These are phyloP conservation scores for Heliangelus exortis DNA, from an alignment of 2,797 vertebrate species.

Conservation along the genomic window DNA sequence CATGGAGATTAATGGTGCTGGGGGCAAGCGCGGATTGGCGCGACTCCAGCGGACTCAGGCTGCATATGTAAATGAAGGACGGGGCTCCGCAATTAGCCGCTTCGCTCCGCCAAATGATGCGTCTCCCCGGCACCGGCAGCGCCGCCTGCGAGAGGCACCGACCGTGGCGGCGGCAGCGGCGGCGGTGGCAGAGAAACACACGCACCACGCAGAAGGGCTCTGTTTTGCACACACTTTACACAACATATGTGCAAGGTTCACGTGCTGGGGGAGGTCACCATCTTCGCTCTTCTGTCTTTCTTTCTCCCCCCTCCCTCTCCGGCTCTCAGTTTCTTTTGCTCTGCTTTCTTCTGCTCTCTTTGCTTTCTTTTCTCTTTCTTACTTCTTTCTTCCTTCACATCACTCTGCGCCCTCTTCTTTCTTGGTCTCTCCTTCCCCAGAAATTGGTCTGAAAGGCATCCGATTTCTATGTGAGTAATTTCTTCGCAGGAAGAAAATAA, in stretches of 20 bases:
- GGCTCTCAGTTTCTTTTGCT: background rate
- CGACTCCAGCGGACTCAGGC: constrained; percentile 91
- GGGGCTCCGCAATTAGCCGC: constrained; percentile 92
- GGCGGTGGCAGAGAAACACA: constrained; percentile 25
- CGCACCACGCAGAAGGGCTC: constrained; percentile 49
- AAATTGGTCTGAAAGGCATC: constrained; percentile 29
- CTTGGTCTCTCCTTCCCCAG: constrained; percentile 1
- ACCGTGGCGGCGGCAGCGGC: constrained; percentile 25
- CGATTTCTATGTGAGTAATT: constrained; percentile 6
- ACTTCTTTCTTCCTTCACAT: background rate
- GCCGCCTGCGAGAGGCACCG: constrained; percentile 57
- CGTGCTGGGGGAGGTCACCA: constrained; percentile 77
- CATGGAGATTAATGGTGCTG: constrained; percentile 90
- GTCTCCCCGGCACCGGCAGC: constrained; percentile 78
- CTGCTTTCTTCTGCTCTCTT: background rate
- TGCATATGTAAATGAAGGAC: constrained; percentile 97
- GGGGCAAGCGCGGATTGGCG: constrained; percentile 93
- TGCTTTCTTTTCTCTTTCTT: background rate
- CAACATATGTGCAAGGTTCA: constrained; percentile 80
- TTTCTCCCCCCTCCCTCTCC: background rate
- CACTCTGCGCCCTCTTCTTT: background rate
- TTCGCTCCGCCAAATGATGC: constrained; percentile 85
- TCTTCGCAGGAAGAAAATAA: constrained; percentile 30
- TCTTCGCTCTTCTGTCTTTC: constrained; percentile 17
- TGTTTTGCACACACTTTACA: constrained; percentile 78